Base-by-base conservation (phyloP, 2,888 invertebrate genomes). In the Napeogenes inachia region DNA sequence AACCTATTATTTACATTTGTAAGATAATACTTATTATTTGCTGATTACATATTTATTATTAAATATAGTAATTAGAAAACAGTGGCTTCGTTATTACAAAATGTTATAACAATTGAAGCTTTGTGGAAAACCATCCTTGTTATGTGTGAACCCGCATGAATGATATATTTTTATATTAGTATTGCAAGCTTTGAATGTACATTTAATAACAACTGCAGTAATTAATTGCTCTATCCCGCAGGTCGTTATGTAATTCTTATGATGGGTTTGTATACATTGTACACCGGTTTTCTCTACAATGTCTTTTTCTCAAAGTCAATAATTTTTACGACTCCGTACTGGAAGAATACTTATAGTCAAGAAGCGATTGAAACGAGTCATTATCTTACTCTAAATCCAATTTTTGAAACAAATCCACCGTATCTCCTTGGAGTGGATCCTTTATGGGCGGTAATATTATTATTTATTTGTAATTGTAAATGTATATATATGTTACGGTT, bases 261-360 rank as follows among this genome's bases (percentile, higher is more conserved):
- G 64, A 98, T 99, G 97, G 98, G 98, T 2, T 67, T 94, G 0
- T 99, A 99, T 82, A 98, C 98, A 2, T 94, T 98, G 78, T 99
- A 97, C 83, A 97, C 99, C n/a, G 99, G 99, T 2, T 81, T 98
- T 10, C 94, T 99, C 65, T 99, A 99, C 89, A 99, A 99, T 78
- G 99, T 99, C 76, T 87, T 95, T 5, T 99, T 99, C 85, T 96
- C 98, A 3, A 97, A 96, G 80, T 94, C 97, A 0, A 70, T 98
- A 45, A 89, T 96, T 45, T 95, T 99, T 76, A 95, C 94, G 6
- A 12, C 45, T 0, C 95, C 97, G 0, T 93, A 94, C 70, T 99
- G 98, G 98, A 78, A 80, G n/a, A 87, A 90, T 59, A 62, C 59
- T 0, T 70, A 63, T 4, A 60, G 62, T 2, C 21, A 53, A 0